Base-by-base conservation (phyloP, 2,797 vertebrate species). In the Cetoscarus ocellatus region DNA sequence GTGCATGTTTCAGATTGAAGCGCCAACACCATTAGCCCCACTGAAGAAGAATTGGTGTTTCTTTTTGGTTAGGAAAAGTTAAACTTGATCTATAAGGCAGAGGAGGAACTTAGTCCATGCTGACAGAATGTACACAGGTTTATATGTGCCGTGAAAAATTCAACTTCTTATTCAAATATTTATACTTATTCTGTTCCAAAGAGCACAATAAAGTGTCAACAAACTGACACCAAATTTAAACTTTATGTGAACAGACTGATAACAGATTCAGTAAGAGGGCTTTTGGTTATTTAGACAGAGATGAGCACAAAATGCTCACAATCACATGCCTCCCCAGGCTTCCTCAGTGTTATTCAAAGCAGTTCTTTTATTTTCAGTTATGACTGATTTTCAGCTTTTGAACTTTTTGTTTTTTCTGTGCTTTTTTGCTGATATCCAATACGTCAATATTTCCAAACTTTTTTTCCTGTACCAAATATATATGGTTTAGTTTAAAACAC, bases 1-100 rank as follows among this genome's bases (percentile, higher is more conserved):
- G 66, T 75, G 39, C 58, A 52, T 59, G 52, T 77, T 78, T 53
- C 43, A 61, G 62, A 69, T 57, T 76, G 62, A 27, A 58, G 10
- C 55, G 27, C 58, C 83, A 77, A 77, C 57, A 70, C 43, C 35
- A 50, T 68, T 72, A 50, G 58, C 11, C 40, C 60, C 14, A 57
- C 4, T 1, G 6, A 51, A 77, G 61, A 6, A 60, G 47, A 61
- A 1, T 11, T 15, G n/a, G 34, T 69, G 54, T 55, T 57, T 42
- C n/a, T 54, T 48, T 54, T 60, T 47, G 40, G 15, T 64, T 9
- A 65, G 35, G 47, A 66, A 61, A 59, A 18, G 43, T 50, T 34
- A 45, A 12, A 56, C 67, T 55, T 63, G 6, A 39, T 38, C 51
- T 54, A 51, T 67, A 58, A 38, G 10, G 10, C 7, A 35, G 61